phyloP scores from a whole-genome alignment of 1,140 invertebrate genomes.

The Diuraphis noxia region DNA sequence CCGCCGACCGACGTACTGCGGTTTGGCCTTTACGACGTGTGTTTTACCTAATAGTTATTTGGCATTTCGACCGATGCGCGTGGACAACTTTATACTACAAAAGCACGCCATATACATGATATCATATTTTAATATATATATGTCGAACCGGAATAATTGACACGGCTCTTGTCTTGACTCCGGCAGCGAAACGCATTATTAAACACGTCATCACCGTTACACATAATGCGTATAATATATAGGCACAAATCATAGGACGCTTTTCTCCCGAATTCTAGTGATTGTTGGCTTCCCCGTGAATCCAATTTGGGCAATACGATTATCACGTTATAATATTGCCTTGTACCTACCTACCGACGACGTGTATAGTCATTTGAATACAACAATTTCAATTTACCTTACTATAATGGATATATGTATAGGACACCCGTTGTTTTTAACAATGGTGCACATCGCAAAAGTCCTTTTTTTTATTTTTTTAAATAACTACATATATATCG shows the following conservation, averaged over 20 bases:
- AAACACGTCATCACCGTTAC: background rate
- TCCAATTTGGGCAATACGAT: no score
- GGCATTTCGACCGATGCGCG: no score
- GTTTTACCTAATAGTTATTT: no score
- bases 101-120: background rate
- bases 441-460: no score
- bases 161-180: background rate
- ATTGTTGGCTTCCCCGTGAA: no score
- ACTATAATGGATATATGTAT: no score
- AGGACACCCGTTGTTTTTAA: no score
- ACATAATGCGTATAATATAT: no score
- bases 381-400: no score
- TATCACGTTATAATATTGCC: no score
- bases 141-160: background rate
- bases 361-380: no score
- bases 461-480: background rate
- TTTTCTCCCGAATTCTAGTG: background rate
- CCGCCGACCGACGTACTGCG: background rate
- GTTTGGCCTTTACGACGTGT: background rate
- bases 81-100: background rate
- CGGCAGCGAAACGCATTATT: background rate
- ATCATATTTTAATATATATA: background rate
- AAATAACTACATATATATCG: background rate
- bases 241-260: background rate
- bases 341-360: no score